Evolutionary conservation across 2,797 vertebrate genomes (phyloP), one percentile per base, ranked within the genome.

Genomic region (Emydoidea blandingii): DNA sequence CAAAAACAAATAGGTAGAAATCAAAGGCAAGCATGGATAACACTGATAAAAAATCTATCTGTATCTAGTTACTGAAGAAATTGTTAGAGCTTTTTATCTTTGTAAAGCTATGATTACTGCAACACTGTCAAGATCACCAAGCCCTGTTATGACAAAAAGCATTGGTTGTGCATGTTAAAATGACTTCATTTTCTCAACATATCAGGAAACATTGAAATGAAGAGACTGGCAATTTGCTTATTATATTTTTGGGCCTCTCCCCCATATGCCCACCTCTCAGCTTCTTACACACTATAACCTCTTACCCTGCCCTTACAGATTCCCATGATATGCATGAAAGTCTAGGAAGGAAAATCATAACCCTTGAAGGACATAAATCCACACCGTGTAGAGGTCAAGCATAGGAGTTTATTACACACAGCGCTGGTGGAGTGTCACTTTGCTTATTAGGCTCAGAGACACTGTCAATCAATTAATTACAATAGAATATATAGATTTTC

Each of bases 31-130:
- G 47, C 6, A 1, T 93, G 91, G 95, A 85, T 91, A 91, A 92
- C 85, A 79, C 83, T 79, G 59, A 91, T 86, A 92, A 82, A 94
- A 96, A 95, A 83, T 90, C 86, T 84, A 88, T 97, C 94, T 96
- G 90, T 90, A 79, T 85, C 83, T 80, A 78, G 85, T 91, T 96
- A 68, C 79, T 85, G 59, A 57, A 89, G 83, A 85, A 83, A 54
- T 52, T 95, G 94, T 94, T 81, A 83, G 56, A 81, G 53, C n/a
- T 19, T 90, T 93, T 96, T 90, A 87, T 0, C 0, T 87, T 93
- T 89, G 91, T 81, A 90, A 79, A 74, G 56, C 72, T 89, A 0
- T 76, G 85, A 91, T 95, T 79, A 52, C 87, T 92, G 78, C 85
- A 84, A 93, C 1, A 0, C 65, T 90, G 79, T n/a, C 49, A 87